phyloP scores from a whole-genome alignment of 2,888 invertebrate species.

The Plutella xylostella region DNA sequence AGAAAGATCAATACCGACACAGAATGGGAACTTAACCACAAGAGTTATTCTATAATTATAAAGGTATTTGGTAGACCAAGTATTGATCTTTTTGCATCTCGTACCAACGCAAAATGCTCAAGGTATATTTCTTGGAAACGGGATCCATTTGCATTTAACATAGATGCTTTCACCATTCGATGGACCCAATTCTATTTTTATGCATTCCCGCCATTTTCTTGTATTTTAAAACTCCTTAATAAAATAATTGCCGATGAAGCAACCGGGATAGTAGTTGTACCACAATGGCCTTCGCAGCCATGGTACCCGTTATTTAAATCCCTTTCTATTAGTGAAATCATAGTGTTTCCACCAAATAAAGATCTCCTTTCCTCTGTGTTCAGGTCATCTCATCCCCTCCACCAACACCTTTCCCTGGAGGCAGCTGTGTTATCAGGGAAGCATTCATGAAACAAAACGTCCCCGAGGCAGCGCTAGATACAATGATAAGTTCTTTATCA shows the following conservation, averaged over 20 bases:
- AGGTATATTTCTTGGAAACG: neutral
- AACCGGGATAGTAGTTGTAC: constrained; percentile 12
- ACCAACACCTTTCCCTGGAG: constrained; percentile 17
- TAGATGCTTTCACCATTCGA: neutral
- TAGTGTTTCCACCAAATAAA: constrained; percentile 12
- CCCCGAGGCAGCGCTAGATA: constrained; percentile 9
- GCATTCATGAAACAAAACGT: constrained; percentile 7
- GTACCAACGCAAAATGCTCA: neutral
- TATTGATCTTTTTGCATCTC: neutral
- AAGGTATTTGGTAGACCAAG: neutral
- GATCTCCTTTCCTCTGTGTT: constrained; percentile 12
- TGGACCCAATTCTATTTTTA: constrained; percentile 11
- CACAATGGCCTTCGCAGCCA: neutral
- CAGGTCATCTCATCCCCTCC: constrained; percentile 15
- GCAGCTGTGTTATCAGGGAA: constrained; percentile 15
- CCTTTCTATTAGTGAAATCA: neutral
- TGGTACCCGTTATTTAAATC: neutral
- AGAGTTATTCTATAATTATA: neutral
- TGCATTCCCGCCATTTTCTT: constrained; percentile 15
- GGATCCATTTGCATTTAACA: neutral
- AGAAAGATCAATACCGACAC: neutral
- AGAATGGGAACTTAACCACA: neutral
- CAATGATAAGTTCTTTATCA: constrained; percentile 15
- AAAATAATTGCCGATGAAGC: constrained; percentile 14
- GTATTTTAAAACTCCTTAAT: constrained; percentile 8